A percentile compares a stretch with the other conserved stretches of the same genome.
Conservation (phyloP, 2,797 vertebrate species). For the Oceanodroma leucorhoa region DNA sequence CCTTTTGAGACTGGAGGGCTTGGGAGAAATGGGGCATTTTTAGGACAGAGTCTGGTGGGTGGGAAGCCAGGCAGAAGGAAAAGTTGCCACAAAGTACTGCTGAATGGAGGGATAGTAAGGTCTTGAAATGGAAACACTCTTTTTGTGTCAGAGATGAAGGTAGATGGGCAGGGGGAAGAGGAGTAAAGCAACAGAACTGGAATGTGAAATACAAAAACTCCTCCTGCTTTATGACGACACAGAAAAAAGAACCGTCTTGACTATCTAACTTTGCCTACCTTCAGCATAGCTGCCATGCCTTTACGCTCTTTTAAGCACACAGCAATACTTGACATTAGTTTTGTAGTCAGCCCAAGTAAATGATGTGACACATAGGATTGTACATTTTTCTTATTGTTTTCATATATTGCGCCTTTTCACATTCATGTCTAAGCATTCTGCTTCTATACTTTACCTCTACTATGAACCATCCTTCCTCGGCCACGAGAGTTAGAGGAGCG, state of each 20-base stretch:
- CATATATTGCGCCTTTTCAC: neutral
- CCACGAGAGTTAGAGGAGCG: constrained; percentile 88
- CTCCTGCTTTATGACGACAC: neutral
- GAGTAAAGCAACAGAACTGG: neutral
- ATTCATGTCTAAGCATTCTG: neutral
- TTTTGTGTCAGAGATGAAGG: neutral
- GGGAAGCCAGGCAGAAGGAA: neutral
- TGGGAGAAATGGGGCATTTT: neutral
- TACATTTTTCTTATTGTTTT: neutral
- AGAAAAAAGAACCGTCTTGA: neutral
- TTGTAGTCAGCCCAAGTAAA: neutral
- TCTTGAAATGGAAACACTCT: neutral
- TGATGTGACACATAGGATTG: neutral
- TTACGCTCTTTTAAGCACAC: neutral
- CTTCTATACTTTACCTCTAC: constrained; percentile 78
- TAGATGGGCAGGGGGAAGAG: neutral
- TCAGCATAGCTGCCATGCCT: neutral
- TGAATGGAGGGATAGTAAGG: neutral
- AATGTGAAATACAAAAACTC: neutral
- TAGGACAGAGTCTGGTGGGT: neutral
- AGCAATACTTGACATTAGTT: neutral
- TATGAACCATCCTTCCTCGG: constrained; percentile 93
- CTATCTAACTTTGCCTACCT: neutral
- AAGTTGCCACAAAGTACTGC: neutral
- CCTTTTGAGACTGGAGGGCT: neutral